A percentile compares a stretch with the other conserved stretches of the same genome.
Evolutionary conservation across 2,113 vertebrate genomes (phyloP).

Genomic region (Trogon surrucura): DNA sequence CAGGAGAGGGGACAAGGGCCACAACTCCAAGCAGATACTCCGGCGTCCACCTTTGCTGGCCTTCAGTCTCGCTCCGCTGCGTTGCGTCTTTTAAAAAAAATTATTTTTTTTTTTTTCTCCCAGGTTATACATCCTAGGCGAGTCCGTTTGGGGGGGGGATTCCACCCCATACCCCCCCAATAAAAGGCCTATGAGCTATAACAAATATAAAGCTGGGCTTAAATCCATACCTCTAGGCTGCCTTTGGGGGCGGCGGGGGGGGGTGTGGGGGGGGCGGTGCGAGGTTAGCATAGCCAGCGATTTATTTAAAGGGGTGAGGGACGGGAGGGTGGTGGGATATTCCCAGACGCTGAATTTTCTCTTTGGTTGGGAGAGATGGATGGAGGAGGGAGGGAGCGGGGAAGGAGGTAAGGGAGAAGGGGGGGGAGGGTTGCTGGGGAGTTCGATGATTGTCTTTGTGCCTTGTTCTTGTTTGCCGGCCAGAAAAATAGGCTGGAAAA

Average conservation of each 20-base stretch:
- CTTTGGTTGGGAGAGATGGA: too few relatives aligned
- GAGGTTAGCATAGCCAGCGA: neutral
- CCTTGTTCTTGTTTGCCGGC: too few relatives aligned
- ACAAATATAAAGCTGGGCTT: neutral
- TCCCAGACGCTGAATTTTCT: too few relatives aligned
- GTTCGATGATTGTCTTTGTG: too few relatives aligned
- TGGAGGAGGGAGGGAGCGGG: too few relatives aligned
- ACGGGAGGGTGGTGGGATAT: neutral
- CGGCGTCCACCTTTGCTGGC: neutral
- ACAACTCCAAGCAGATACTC: neutral
- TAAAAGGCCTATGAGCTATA: neutral
- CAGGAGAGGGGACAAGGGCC: neutral
- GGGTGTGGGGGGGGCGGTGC: neutral
- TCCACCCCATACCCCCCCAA: neutral
- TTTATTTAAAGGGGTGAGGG: neutral
- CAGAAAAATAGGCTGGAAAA: too few relatives aligned
- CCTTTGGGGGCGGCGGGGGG: neutral
- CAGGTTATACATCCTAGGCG: neutral
- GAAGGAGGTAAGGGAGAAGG: too few relatives aligned
- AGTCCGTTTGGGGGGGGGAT: neutral
- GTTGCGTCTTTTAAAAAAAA: too few relatives aligned
- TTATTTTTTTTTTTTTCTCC: neutral
- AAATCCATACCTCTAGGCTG: neutral
- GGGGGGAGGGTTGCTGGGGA: too few relatives aligned
- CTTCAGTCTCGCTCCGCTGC: too few relatives aligned